Evolutionary conservation across 2,113 vertebrate genomes (phyloP).

Genomic region (Loxodonta africana): DNA sequence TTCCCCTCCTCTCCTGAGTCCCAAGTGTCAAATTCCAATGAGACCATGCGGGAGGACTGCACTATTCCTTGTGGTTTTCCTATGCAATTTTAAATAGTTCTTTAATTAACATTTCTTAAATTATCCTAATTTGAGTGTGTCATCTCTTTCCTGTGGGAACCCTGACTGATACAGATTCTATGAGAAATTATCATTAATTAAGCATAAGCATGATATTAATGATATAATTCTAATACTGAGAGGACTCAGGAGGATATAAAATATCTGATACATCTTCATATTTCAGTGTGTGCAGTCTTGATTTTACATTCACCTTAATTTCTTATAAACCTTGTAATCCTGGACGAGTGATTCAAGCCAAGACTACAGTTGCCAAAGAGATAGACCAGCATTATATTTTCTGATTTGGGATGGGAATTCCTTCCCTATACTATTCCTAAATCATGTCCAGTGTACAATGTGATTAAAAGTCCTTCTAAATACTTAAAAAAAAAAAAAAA

Average conservation of each 20-base stretch:
- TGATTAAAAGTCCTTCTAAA: conserved; percentile 3
- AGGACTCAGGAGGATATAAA: neutral
- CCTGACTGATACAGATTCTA: neutral
- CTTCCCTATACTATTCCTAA: neutral
- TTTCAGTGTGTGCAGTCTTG: neutral
- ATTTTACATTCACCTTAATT: neutral
- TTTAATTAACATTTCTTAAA: conserved; percentile 33
- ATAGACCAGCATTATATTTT: neutral
- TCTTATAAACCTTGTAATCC: neutral
- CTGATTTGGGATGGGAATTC: neutral
- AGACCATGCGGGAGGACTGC: neutral
- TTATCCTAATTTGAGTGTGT: neutral
- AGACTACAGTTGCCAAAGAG: neutral
- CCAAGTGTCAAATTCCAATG: neutral
- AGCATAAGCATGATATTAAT: neutral
- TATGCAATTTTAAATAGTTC: neutral
- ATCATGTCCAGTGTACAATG: neutral
- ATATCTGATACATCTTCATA: neutral
- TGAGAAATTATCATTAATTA: conserved; percentile 38
- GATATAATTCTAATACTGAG: neutral
- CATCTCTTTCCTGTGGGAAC: conserved; percentile 17
- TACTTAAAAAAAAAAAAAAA: neutral
- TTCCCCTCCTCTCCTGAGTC: neutral
- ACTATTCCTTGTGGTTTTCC: neutral
- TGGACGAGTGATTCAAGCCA: neutral